These are phyloP conservation scores for Acleris laterana DNA, from an alignment of 2,888 invertebrate genomes.

Conservation along the genomic window DNA sequence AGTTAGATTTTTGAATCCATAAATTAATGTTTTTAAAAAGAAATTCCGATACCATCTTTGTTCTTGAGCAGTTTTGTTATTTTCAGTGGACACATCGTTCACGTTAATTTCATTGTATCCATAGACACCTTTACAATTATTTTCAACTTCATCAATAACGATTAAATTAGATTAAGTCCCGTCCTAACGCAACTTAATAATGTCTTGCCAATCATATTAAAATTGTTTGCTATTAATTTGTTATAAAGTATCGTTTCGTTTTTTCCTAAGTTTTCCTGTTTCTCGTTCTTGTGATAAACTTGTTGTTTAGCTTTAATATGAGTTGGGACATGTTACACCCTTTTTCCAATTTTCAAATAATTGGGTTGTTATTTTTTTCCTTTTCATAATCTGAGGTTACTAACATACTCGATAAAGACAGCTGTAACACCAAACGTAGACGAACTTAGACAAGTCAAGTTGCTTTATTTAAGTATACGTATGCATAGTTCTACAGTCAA, in stretches of 20 bases:
- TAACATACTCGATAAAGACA: background rate
- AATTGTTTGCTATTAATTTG: slow-evolving; percentile 15
- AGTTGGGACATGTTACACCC: slow-evolving; percentile 5
- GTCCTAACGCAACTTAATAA: slow-evolving; percentile 3
- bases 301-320: slow-evolving; percentile 34
- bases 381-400: slow-evolving; percentile 11
- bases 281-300: slow-evolving; percentile 32
- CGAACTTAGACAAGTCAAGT: background rate
- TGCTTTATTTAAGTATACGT: background rate
- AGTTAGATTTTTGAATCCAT: too few species aligned
- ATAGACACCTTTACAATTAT: too few species aligned
- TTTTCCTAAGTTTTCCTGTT: slow-evolving; percentile 21
- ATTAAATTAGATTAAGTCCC: background rate
- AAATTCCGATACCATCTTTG: too few species aligned
- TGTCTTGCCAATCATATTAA: slow-evolving; percentile 27
- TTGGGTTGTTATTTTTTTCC: slow-evolving; percentile 1
- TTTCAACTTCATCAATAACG: background rate
- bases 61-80: background rate
- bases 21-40: too few species aligned
- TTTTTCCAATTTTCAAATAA: slow-evolving; percentile 13
- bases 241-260: slow-evolving; percentile 21
- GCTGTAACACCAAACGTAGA: slow-evolving; percentile 19
- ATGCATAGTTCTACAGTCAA: slow-evolving; percentile 22
- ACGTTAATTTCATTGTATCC: too few species aligned
- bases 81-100: background rate